Percentiles rank a stretch among this genome's conserved stretches.
Evolutionary conservation across 2,113 vertebrate genomes (phyloP).

Genomic region (Triplophysa tibetana): DNA sequence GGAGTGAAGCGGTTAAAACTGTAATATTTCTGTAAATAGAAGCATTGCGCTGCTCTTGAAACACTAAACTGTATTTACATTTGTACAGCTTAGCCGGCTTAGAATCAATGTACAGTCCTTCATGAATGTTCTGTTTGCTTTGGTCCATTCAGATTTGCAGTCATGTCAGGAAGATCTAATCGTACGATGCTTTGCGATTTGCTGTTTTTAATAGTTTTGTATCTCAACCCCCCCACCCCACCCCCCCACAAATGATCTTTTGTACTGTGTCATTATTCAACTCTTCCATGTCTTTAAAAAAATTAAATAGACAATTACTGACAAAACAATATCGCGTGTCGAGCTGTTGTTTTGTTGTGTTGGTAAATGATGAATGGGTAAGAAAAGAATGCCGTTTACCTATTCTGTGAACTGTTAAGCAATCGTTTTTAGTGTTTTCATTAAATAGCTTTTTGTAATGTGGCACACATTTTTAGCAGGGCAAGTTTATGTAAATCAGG

Average conservation of each 20-base stretch:
- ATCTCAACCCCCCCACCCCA: conserved; percentile 41
- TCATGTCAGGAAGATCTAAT: conserved; percentile 27
- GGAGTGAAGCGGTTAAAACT: conserved; percentile 38
- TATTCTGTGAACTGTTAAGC: too few species aligned
- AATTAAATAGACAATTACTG: conserved; percentile 72
- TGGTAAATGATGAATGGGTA: background rate
- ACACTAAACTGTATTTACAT: conserved; percentile 44
- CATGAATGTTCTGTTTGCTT: conserved; percentile 17
- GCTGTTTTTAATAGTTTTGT: conserved; percentile 46
- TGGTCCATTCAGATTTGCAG: conserved; percentile 8
- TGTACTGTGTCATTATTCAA: conserved; percentile 49
- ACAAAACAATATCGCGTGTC: conserved; percentile 25
- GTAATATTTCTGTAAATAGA: conserved; percentile 43
- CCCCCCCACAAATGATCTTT: conserved; percentile 45
- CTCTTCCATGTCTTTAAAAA: conserved; percentile 63
- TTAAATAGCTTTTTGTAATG: too few species aligned
- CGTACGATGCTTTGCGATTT: conserved; percentile 35
- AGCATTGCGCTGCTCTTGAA: conserved; percentile 36
- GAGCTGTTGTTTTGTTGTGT: background rate
- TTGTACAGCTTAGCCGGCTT: conserved; percentile 37
- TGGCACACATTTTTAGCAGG: too few species aligned
- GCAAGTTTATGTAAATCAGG: too few species aligned
- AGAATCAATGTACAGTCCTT: conserved; percentile 36
- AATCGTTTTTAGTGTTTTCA: too few species aligned
- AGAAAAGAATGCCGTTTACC: too few species aligned